Conservation (phyloP, 1,140 invertebrate species). For the Aphis gossypii region DNA sequence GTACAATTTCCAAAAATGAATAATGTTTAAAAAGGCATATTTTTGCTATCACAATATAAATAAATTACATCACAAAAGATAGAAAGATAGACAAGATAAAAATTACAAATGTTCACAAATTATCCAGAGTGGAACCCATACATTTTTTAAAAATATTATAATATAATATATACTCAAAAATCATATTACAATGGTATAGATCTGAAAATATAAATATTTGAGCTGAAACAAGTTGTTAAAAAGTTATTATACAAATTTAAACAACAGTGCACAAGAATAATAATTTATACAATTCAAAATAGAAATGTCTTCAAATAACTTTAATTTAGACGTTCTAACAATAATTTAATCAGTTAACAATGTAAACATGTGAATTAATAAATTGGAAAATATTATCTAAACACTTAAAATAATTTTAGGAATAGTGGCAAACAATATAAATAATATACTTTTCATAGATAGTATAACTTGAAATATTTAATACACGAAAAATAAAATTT, state of each 20-base stretch:
- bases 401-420: not conserved
- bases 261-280: not conserved
- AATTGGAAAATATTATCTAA: not conserved
- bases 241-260: not conserved
- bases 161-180: not conserved
- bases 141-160: not conserved
- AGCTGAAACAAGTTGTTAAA: conserved; percentile 28
- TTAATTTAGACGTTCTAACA: not conserved
- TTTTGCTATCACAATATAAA: conserved; percentile 45
- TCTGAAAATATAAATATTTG: conserved; percentile 14
- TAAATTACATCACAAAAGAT: conserved; percentile 40
- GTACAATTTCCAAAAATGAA: conserved; percentile 32
- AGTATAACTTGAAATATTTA: not conserved
- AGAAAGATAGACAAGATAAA: conserved; percentile 6
- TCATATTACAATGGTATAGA: not conserved
- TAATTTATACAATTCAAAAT: conserved; percentile 7
- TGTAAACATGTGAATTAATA: not conserved
- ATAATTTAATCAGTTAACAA: not conserved
- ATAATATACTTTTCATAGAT: not conserved
- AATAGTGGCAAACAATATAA: conserved; percentile 15
- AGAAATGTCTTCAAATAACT: not conserved
- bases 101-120: conserved; percentile 20
- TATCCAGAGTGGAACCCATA: not conserved
- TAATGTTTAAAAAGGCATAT: not conserved
- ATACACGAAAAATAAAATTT: not conserved